Evolutionary conservation across 2,888 invertebrate species (phyloP).

Genomic region (Myopa tessellatipennis): DNA sequence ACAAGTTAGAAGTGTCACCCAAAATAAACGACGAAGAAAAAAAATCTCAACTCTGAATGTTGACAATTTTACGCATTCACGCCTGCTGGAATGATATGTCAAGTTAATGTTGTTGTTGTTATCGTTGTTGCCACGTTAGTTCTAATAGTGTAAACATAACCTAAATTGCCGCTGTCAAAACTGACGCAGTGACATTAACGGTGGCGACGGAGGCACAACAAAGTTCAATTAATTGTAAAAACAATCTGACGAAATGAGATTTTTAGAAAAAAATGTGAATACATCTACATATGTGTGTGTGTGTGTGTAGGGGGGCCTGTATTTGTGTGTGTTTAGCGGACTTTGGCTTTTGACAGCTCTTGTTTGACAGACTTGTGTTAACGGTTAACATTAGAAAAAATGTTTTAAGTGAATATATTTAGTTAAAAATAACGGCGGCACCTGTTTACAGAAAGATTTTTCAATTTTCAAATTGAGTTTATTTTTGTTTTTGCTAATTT

Average conservation of each 20-base stretch:
- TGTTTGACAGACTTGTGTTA: background rate
- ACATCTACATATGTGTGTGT: background rate
- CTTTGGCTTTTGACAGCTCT: constrained; percentile 25
- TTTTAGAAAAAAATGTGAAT: background rate
- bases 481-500: background rate
- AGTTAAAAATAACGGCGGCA: background rate
- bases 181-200: constrained; percentile 32
- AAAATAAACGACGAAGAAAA: constrained; percentile 25
- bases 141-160: constrained; percentile 50
- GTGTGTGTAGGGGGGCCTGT: background rate
- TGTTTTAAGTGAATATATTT: background rate
- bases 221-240: constrained; percentile 60
- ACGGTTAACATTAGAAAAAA: background rate
- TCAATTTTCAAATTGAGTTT: background rate
- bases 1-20: background rate
- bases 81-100: background rate
- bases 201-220: constrained; percentile 9
- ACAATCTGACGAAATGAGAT: constrained; percentile 54
- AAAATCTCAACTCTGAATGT: background rate
- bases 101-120: background rate
- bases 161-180: constrained; percentile 50
- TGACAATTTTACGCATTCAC: constrained; percentile 13
- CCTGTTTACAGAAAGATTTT: background rate
- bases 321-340: background rate
- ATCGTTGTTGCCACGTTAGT: background rate